phyloP scores from a whole-genome alignment of 2,797 vertebrate species.

The Propithecus deckenii region DNA sequence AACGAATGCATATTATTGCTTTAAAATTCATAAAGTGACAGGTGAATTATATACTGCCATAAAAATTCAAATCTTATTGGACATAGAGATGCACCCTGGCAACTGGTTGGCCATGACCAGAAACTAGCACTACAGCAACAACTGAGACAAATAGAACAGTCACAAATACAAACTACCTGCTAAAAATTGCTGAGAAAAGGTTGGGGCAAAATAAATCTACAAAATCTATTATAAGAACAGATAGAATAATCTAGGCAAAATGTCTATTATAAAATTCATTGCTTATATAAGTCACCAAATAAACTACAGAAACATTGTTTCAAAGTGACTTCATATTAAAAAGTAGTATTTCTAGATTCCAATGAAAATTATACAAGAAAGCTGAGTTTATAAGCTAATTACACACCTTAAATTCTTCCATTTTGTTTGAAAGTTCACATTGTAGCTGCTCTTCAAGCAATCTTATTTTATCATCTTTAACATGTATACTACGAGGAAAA shows the following conservation, averaged over 20 bases:
- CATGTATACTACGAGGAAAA: constrained; percentile 78
- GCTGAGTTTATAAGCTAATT: background rate
- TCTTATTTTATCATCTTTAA: constrained; percentile 87
- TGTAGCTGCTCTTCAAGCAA: constrained; percentile 86
- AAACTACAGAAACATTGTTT: background rate
- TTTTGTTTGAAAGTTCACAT: constrained; percentile 81
- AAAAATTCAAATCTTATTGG: constrained; percentile 20
- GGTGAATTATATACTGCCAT: background rate
- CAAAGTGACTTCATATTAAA: background rate
- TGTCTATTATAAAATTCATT: background rate
- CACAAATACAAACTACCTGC: background rate
- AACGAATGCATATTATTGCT: background rate
- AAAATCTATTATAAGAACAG: constrained; percentile 17
- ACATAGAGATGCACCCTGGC: background rate
- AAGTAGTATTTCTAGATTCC: background rate
- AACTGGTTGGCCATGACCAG: background rate
- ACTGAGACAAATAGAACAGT: background rate
- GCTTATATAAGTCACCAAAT: background rate
- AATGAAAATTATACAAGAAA: constrained; percentile 37
- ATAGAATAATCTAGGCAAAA: background rate
- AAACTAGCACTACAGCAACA: background rate
- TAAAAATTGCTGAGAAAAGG: background rate
- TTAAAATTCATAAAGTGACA: background rate
- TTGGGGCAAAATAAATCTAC: background rate
- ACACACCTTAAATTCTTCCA: constrained; percentile 86